Base-by-base conservation (phyloP, 2,113 vertebrate species). In the Oriolus oriolus region DNA sequence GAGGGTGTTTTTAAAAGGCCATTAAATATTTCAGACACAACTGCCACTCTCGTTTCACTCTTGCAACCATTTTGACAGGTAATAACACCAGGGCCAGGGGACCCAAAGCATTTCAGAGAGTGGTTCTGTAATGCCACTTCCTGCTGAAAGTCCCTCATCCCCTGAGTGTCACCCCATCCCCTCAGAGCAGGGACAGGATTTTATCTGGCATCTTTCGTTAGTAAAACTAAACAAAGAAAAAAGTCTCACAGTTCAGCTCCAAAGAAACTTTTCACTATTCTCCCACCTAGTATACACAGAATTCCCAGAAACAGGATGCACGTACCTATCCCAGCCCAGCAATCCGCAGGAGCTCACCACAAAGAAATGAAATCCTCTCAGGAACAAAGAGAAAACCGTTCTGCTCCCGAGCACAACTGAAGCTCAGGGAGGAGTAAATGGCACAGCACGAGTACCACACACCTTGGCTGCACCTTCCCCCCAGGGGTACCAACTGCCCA, bases 361-460 rank as follows among this genome's bases (percentile, higher is more conserved):
- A 1, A 69, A 17, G 11, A 53, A 65, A 33, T 27, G 2, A 74
- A 73, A 61, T 8, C 84, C 54, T 77, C 73, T 8, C 26, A 74
- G 45, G 77, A 77, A 28, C 2, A 2, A 56, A n/a, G 74, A 63
- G 18, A 42, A 70, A 80, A 42, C 37, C 16, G 2, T 28, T 76
- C 49, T 24, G 53, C 59, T 49, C n/a, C 59, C 13, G 42, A 71
- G 57, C 66, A 64, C 3, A 3, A 26, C 12, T 2, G 24, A 24
- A 89, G 45, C 52, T 78, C 39, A 22, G 2, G 0, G 16, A 39
- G 2, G 0, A 71, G 1, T 6, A 63, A 50, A 19, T 3, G 10
- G 19, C 22, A 56, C 13, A 44, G 11, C 42, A 3, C 17, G 6
- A 47, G 2, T 6, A 16, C 13, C 31, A 16, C 5, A 2, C 6